A percentile compares a stretch with the other conserved stretches of the same genome.
Evolutionary conservation across 1,140 invertebrate genomes (phyloP).

Genomic region (Aphelenchoides avenae): DNA sequence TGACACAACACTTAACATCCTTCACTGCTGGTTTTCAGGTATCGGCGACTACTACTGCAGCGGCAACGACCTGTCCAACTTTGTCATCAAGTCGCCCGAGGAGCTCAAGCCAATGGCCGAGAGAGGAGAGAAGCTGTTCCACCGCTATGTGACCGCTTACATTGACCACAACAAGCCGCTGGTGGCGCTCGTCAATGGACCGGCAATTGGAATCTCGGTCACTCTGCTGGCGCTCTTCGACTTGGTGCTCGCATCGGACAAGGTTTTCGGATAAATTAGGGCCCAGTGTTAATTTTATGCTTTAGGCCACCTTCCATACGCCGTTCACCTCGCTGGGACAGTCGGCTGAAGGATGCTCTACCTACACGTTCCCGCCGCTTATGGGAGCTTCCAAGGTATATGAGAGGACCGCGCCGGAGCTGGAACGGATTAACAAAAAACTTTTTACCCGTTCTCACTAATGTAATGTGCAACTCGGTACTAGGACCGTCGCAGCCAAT

Average conservation of each 20-base stretch:
- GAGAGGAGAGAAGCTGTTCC: conserved; percentile 57
- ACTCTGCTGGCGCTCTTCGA: conserved; percentile 81
- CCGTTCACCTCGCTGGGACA: conserved; percentile 77
- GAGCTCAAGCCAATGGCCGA: conserved; percentile 61
- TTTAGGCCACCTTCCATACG: conserved; percentile 74
- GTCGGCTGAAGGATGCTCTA: conserved; percentile 77
- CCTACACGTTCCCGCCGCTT: conserved; percentile 74
- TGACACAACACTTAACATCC: background rate
- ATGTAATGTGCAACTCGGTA: too few species aligned
- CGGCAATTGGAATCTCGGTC: conserved; percentile 81
- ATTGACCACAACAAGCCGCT: conserved; percentile 84
- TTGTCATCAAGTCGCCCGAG: conserved; percentile 56
- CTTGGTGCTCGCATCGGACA: conserved; percentile 77
- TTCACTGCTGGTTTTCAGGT: conserved; percentile 10
- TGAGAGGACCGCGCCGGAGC: too few species aligned
- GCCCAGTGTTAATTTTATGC: background rate
- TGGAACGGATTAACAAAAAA: too few species aligned
- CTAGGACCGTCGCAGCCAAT: too few species aligned
- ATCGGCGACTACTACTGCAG: conserved; percentile 63
- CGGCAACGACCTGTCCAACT: conserved; percentile 77
- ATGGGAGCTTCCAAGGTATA: conserved; percentile 71
- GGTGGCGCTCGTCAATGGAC: conserved; percentile 82
- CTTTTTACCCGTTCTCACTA: too few species aligned
- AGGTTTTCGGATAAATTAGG: conserved; percentile 62
- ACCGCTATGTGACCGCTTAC: conserved; percentile 71